Percentiles rank a stretch among this genome's conserved stretches.
Conservation (phyloP, 2,113 vertebrate genomes). For the Amazona guildingii region DNA sequence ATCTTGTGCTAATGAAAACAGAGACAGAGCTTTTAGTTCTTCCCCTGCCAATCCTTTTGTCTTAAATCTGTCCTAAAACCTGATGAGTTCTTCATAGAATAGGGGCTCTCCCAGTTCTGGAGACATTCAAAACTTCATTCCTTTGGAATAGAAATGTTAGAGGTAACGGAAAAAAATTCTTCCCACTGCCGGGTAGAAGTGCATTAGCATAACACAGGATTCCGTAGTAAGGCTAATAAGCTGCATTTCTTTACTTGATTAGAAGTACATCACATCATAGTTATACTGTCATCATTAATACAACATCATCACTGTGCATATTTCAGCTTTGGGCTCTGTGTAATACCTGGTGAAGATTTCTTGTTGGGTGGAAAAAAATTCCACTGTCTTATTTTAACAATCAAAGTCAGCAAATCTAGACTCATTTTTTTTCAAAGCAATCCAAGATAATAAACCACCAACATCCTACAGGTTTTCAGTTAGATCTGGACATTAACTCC, state of each 20-base stretch:
- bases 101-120: background rate
- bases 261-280: slow-evolving; percentile 34
- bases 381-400: background rate
- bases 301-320: background rate
- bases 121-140: background rate
- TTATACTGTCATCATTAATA: slow-evolving; percentile 15
- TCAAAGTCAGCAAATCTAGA: background rate
- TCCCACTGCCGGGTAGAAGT: background rate
- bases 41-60: background rate
- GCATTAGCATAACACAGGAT: background rate
- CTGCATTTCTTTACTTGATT: background rate
- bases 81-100: background rate
- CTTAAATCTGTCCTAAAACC: background rate
- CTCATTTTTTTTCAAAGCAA: background rate
- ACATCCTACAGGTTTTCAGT: background rate
- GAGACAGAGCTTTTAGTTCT: background rate
- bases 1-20: background rate
- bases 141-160: background rate
- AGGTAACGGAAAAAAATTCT: background rate
- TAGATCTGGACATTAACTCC: background rate
- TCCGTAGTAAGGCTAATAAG: background rate
- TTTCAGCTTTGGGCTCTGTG: background rate
- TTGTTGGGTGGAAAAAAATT: background rate
- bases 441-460: background rate
- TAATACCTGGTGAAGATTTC: background rate